phyloP scores from a whole-genome alignment of 2,888 invertebrate genomes.

The Exephanes ischioxanthus region DNA sequence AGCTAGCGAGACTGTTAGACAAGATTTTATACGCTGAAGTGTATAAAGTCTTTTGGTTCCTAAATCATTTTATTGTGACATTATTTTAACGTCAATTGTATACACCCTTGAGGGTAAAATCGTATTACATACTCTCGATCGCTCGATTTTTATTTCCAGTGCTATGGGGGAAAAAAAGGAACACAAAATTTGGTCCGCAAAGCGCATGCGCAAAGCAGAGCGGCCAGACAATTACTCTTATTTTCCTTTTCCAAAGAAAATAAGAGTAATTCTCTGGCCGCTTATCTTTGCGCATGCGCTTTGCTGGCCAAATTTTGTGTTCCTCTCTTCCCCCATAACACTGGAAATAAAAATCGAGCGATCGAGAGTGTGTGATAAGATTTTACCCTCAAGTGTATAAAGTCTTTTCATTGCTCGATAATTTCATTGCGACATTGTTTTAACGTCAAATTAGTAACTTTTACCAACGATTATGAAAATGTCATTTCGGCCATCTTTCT shows the following conservation, averaged over 20 bases:
- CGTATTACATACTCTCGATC: not conserved
- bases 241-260: conserved; percentile 76
- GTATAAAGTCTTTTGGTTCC: not conserved
- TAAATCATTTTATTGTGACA: not conserved
- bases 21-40: not conserved
- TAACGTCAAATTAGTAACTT: not conserved
- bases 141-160: not conserved
- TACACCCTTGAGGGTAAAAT: not conserved
- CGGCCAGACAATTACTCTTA: conserved; percentile 66
- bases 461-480: not conserved
- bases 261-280: conserved; percentile 65
- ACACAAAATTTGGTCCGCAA: not conserved
- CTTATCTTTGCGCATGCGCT: not conserved
- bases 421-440: not conserved
- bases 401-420: not conserved
- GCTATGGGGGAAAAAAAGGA: not conserved
- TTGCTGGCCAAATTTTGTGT: not conserved
- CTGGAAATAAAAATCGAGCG: not conserved
- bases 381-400: not conserved
- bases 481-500: not conserved
- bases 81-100: no score
- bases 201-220: not conserved
- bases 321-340: not conserved
- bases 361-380: not conserved
- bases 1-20: not conserved